Evolutionary conservation across 2,113 vertebrate genomes (phyloP), one percentile per base, ranked within the genome.

Genomic region (Actinemys pallida): DNA sequence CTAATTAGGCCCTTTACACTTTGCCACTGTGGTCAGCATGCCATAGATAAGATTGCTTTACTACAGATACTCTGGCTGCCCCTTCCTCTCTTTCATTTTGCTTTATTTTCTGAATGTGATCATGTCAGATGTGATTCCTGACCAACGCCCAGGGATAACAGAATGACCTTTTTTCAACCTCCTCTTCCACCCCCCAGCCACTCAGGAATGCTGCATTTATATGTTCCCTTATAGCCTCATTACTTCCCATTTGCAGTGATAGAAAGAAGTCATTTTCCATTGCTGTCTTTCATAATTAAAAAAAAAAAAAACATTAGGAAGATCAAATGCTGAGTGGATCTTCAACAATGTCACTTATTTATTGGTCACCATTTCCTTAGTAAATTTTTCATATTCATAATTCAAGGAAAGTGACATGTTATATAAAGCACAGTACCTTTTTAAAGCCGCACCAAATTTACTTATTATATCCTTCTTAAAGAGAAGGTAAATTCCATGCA

Each of bases 1-100:
- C 96, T 98, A 98, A 99, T 98, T 98, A 97, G 97, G 97, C 96
- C 95, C 97, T 96, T 97, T 95, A 96, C 84, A 84, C 97, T 98
- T 90, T 84, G 79, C 83, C 14, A 2, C 57, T 10, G 52, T 42
- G 87, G 88, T 52, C 75, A 91, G 97, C 89, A 65, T 86, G 92
- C 19, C 17, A 31, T 3, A 94, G 96, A 98, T 97, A 98, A 98
- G 96, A 84, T 92, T 92, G 92, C 88, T 52, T 81, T 93, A 75
- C 42, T 88, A 86, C 75, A 45, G 86, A 88, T 81, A 69, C 85
- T 12, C 53, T 0, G 0, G 79, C 22, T 6, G 91, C 89, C 91
- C 78, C 96, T 98, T 98, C 96, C 96, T 96, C 81, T 98, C 93
- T 93, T 96, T 98, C 93, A 94, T 90, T 97, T 91, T 78, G 49